These are phyloP conservation scores for Sylvia borin DNA, from an alignment of 2,797 vertebrate genomes.

Conservation along the genomic window DNA sequence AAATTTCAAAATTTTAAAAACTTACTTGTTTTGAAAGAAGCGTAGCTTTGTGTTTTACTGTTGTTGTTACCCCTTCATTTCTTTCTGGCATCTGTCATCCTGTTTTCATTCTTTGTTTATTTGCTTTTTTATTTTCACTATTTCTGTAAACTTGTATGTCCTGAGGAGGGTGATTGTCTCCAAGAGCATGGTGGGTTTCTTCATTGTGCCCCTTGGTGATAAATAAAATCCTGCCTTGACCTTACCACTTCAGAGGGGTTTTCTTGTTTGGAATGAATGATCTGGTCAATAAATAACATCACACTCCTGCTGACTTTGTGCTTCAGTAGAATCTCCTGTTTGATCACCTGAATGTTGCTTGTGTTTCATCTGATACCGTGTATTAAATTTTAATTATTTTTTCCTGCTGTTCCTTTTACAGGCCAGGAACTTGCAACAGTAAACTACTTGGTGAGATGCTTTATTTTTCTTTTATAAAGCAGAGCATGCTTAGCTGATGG, in stretches of 20 bases:
- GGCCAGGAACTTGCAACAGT: conserved; percentile 91
- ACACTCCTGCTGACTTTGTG: not conserved
- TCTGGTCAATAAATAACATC: not conserved
- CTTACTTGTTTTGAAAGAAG: not conserved
- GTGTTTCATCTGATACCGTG: not conserved
- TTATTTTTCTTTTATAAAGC: not conserved
- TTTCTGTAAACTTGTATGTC: not conserved
- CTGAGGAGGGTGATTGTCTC: not conserved
- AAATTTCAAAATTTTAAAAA: not conserved
- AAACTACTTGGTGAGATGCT: conserved; percentile 87
- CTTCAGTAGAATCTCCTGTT: not conserved
- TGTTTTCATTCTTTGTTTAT: not conserved
- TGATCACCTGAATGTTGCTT: not conserved
- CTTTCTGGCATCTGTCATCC: not conserved
- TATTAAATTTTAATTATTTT: not conserved
- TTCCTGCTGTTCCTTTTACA: conserved; percentile 58
- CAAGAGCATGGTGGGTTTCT: not conserved
- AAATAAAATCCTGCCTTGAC: not conserved
- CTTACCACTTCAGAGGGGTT: accelerated
- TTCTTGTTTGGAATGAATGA: not conserved
- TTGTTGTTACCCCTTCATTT: not conserved
- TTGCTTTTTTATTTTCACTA: not conserved
- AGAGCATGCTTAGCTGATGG: not conserved
- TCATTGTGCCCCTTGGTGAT: not conserved
- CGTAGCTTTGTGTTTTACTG: not conserved